Evolutionary conservation across 2,113 vertebrate species (phyloP).

Genomic region (Ariopsis seemanni): DNA sequence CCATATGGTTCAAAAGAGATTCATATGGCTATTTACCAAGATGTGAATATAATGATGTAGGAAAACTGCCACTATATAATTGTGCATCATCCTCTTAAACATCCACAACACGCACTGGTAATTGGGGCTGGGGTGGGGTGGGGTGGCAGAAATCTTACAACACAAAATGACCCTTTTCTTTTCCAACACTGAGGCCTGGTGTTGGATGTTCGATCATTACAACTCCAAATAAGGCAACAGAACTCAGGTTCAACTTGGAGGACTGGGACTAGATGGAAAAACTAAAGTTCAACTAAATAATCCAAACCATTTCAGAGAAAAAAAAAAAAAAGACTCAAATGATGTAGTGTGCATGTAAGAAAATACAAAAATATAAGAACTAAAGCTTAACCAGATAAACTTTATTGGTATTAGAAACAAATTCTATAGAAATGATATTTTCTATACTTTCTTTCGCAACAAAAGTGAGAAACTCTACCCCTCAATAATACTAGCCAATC

Average conservation of each 20-base stretch:
- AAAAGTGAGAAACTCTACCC: background rate
- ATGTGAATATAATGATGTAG: conserved; percentile 60
- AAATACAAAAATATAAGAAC: no score
- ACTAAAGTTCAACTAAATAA: background rate
- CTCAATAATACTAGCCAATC: conserved; percentile 20
- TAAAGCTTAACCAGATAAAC: background rate
- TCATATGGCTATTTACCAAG: conserved; percentile 66
- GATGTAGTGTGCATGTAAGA: background rate
- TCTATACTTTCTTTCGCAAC: no score
- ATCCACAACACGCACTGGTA: conserved; percentile 36
- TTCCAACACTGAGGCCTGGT: background rate
- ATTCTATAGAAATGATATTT: background rate
- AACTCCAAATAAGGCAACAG: background rate
- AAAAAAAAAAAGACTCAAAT: background rate
- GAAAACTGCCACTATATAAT: conserved; percentile 67
- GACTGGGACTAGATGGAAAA: background rate
- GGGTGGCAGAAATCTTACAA: conserved; percentile 43
- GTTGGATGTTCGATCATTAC: background rate
- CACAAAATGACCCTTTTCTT: conserved; percentile 9
- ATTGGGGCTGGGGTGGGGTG: background rate
- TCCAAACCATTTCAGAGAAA: background rate
- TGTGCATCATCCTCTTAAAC: conserved; percentile 64
- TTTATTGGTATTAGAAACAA: background rate
- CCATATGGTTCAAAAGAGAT: conserved; percentile 67
- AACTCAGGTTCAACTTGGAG: background rate